These are phyloP conservation scores for Lophura swinhoii DNA, from an alignment of 2,797 vertebrate genomes.

Conservation along the genomic window DNA sequence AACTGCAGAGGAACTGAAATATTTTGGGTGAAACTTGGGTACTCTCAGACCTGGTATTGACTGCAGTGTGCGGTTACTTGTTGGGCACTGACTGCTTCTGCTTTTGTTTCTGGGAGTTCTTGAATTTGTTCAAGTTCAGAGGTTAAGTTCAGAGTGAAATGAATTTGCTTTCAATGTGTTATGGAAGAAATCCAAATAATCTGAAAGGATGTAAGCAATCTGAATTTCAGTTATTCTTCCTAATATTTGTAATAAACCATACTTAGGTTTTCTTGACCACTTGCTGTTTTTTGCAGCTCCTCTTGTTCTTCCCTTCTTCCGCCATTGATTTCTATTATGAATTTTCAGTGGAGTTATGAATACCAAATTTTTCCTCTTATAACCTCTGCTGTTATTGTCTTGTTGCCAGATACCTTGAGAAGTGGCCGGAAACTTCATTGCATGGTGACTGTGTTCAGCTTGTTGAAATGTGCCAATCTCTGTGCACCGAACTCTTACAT, in stretches of 20 bases:
- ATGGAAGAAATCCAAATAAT: not conserved
- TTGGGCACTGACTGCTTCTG: not conserved
- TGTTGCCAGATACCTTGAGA: slow-evolving; percentile 1
- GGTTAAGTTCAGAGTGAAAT: not conserved
- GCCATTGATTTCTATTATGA: not conserved
- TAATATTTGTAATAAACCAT: not conserved
- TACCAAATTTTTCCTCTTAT: not conserved
- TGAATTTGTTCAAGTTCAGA: not conserved
- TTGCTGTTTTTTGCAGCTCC: not conserved
- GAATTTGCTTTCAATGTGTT: not conserved
- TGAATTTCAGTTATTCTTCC: not conserved
- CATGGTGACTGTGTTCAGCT: not conserved
- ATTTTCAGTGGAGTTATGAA: not conserved
- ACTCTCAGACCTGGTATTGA: not conserved
- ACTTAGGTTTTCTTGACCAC: not conserved
- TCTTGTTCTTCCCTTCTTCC: not conserved
- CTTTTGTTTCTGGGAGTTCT: not conserved
- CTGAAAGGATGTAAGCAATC: not conserved
- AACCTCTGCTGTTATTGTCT: not conserved
- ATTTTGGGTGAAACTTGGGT: slow-evolving; percentile 15
- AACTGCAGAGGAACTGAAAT: not conserved
- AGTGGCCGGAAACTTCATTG: not conserved
- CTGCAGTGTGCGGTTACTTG: not conserved
- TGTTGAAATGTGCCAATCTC: not conserved
- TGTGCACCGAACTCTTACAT: not conserved